Evolutionary conservation across 2,113 vertebrate species (phyloP).

Genomic region (Nematolebias whitei): DNA sequence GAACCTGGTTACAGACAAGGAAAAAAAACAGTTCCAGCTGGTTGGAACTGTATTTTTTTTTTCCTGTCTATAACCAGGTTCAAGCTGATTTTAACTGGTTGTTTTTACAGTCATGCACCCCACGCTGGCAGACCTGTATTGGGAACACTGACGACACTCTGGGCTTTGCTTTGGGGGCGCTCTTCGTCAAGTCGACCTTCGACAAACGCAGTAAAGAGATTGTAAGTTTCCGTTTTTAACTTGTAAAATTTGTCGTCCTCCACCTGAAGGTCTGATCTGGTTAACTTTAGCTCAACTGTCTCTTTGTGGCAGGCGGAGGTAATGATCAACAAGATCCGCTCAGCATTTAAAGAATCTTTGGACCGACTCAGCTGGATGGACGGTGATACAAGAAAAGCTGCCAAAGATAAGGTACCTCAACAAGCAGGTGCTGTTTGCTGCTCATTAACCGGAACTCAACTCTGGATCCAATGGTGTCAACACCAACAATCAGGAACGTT

Average conservation of each 20-base stretch:
- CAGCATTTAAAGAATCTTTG: conserved; percentile 89
- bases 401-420: conserved; percentile 90
- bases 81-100: not conserved
- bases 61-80: not conserved
- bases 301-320: conserved; percentile 85
- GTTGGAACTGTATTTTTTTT: not conserved
- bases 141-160: conserved; percentile 94
- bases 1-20: no score
- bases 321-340: conserved; percentile 93
- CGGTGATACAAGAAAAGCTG: conserved; percentile 86
- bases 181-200: conserved; percentile 96
- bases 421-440: not conserved
- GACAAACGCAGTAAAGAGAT: conserved; percentile 95
- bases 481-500: not conserved
- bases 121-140: conserved; percentile 98
- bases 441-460: no score
- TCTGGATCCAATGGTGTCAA: no score
- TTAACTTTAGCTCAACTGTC: conserved; percentile 4
- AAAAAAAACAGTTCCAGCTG: not conserved
- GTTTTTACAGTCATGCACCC: conserved; percentile 87
- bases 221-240: conserved; percentile 59
- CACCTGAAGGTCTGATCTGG: not conserved
- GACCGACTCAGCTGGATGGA: conserved; percentile 94
- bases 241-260: not conserved
- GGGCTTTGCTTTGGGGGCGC: conserved; percentile 93